These are phyloP conservation scores for Lasioglossum albipes DNA, from an alignment of 1,140 invertebrate species.

Conservation along the genomic window DNA sequence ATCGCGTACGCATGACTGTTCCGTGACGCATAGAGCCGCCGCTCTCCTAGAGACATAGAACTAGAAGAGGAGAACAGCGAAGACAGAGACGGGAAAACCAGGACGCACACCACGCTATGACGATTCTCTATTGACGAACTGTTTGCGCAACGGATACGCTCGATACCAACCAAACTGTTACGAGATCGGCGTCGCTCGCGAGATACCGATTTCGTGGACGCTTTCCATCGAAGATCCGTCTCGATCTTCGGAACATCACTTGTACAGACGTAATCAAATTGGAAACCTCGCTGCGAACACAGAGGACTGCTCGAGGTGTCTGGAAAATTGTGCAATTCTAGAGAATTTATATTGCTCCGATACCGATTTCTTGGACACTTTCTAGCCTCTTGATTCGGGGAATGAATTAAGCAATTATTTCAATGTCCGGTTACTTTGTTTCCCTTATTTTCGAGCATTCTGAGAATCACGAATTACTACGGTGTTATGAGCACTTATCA, in stretches of 20 bases:
- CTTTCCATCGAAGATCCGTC: background rate
- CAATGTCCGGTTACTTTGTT: too few relatives aligned
- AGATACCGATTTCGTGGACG: background rate
- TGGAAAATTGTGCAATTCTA: too few relatives aligned
- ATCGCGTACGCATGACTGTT: slow-evolving; percentile 56
- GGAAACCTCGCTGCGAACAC: too few relatives aligned
- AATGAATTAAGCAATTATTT: too few relatives aligned
- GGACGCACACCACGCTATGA: background rate
- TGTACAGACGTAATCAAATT: too few relatives aligned
- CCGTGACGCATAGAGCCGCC: slow-evolving; percentile 34
- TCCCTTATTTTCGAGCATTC: too few relatives aligned
- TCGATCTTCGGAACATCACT: too few relatives aligned
- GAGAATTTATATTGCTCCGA: background rate
- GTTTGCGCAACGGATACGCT: slow-evolving; percentile 8
- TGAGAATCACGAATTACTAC: too few relatives aligned
- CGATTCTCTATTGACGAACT: slow-evolving; percentile 18
- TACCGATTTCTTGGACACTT: background rate
- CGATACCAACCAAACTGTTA: background rate
- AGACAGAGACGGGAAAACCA: background rate
- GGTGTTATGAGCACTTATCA: too few relatives aligned
- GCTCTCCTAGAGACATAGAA: slow-evolving; percentile 3
- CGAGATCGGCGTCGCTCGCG: background rate
- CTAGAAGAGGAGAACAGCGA: background rate
- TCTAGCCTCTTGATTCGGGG: too few relatives aligned
- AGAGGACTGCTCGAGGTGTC: too few relatives aligned